Conservation (phyloP, 2,888 invertebrate species). For the Ptychoptera albimana region DNA sequence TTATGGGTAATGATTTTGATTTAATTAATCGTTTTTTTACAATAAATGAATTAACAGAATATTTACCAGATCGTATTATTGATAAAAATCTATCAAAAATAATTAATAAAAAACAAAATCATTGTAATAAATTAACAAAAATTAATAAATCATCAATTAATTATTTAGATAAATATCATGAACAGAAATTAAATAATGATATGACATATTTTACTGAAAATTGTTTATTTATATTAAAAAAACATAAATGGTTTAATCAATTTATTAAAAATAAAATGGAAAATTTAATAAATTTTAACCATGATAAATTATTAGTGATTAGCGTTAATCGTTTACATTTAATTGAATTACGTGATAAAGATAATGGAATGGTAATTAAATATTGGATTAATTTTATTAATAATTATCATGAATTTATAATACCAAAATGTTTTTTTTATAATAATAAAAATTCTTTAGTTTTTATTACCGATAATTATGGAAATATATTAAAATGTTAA, state of each 20-base stretch:
- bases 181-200: slow-evolving; percentile 22
- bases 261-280: neutral
- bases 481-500: slow-evolving; percentile 4
- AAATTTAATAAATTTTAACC: slow-evolving; percentile 1
- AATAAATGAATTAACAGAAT: slow-evolving; percentile 35
- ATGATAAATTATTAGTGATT: slow-evolving; percentile 1
- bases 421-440: slow-evolving; percentile 3
- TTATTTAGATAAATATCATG: slow-evolving; percentile 24
- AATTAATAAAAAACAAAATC: neutral
- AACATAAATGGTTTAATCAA: slow-evolving; percentile 25
- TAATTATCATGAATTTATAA: slow-evolving; percentile 3
- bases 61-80: slow-evolving; percentile 21
- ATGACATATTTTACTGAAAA: slow-evolving; percentile 25
- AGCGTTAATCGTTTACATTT: slow-evolving; percentile 14
- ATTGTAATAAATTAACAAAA: slow-evolving; percentile 19
- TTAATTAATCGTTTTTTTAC: slow-evolving; percentile 64
- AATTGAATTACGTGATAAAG: slow-evolving; percentile 15
- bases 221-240: slow-evolving; percentile 22
- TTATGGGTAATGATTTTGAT: slow-evolving; percentile 87
- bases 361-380: slow-evolving; percentile 3
- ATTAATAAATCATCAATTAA: slow-evolving; percentile 16
- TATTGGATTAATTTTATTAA: slow-evolving; percentile 4
- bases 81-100: neutral
- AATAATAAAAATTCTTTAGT: slow-evolving; percentile 1
- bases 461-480: slow-evolving; percentile 7